phyloP scores from a whole-genome alignment of 2,113 vertebrate species.

The Procavia capensis region DNA sequence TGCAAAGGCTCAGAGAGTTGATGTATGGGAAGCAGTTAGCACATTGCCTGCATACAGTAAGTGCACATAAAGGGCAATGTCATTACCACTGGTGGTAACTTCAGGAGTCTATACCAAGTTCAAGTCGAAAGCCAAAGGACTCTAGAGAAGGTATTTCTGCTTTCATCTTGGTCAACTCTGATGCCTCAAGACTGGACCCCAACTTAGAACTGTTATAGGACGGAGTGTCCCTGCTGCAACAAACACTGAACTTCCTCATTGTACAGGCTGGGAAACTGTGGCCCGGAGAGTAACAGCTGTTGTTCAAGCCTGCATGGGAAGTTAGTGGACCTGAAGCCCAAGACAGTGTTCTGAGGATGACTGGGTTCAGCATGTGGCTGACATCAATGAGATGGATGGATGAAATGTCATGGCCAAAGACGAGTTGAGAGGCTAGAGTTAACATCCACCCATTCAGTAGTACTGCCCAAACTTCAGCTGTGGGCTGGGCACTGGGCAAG shows the following conservation, averaged over 20 bases:
- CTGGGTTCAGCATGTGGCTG: neutral
- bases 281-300: neutral
- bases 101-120: neutral
- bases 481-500: neutral
- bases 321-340: neutral
- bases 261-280: neutral
- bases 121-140: neutral
- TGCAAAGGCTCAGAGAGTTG: fast-evolving
- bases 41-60: fast-evolving
- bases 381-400: neutral
- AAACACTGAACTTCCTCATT: neutral
- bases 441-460: too few relatives aligned
- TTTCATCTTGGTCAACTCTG: neutral
- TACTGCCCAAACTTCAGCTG: too few relatives aligned
- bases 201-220: fast-evolving
- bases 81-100: fast-evolving
- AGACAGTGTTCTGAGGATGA: neutral
- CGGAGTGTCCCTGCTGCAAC: neutral
- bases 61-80: fast-evolving
- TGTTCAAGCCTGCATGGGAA: neutral
- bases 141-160: neutral
- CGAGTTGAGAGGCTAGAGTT: neutral
- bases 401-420: neutral
- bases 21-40: neutral
- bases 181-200: neutral